Conservation (phyloP, 2,797 vertebrate species). For the Glossophaga mutica region DNA sequence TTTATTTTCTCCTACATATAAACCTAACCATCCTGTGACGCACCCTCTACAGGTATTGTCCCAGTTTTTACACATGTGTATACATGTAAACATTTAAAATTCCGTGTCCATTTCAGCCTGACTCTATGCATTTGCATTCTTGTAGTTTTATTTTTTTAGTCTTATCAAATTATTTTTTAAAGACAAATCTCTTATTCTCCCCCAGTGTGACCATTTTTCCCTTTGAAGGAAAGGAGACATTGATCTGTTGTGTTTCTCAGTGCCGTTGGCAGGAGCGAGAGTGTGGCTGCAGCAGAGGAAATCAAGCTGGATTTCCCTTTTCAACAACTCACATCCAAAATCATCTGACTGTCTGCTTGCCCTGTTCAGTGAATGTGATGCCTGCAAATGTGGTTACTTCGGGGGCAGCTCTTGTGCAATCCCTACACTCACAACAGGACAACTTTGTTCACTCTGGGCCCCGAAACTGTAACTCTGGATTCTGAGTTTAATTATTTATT, state of each 20-base stretch:
- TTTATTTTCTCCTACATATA: background rate
- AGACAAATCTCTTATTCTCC: background rate
- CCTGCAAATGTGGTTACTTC: background rate
- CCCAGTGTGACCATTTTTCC: background rate
- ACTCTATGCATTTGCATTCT: background rate
- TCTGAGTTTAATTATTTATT: background rate
- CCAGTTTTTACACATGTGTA: background rate
- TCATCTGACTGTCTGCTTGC: background rate
- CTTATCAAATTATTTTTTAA: background rate
- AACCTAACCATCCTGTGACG: background rate
- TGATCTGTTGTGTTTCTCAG: background rate
- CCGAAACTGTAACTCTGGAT: background rate
- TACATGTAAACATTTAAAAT: background rate
- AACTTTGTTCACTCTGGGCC: background rate
- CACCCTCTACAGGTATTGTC: background rate
- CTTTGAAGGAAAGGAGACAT: constrained; percentile 10
- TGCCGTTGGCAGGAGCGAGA: background rate
- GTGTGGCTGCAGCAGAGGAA: fast-evolving
- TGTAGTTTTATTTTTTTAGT: background rate
- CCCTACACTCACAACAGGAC: background rate
- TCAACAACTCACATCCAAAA: background rate
- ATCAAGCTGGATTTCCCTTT: background rate
- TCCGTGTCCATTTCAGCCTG: background rate
- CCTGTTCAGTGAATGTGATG: background rate
- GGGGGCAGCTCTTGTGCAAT: background rate